Conservation (phyloP, 2,888 invertebrate species). For the Philereme transversata region DNA sequence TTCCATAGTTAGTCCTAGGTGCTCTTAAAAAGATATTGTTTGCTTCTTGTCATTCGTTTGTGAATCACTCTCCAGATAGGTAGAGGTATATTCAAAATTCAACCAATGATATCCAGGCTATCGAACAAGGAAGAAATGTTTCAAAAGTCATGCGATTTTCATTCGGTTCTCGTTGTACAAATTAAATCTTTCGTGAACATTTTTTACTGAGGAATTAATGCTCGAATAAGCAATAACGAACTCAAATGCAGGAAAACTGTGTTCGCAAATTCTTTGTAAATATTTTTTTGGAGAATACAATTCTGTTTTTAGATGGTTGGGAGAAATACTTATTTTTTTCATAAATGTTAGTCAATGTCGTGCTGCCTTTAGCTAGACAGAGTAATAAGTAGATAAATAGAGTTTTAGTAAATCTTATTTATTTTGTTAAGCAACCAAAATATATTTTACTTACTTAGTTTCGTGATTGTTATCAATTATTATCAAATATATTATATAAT, state of each 20-base stretch:
- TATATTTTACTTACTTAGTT: too few relatives aligned
- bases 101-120: constrained; percentile 6
- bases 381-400: too few relatives aligned
- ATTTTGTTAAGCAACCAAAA: too few relatives aligned
- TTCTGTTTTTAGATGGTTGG: not conserved
- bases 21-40: too few relatives aligned
- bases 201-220: constrained; percentile 8
- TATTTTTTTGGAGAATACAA: not conserved
- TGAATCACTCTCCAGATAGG: constrained; percentile 2
- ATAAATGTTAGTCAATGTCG: too few relatives aligned
- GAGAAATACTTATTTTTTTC: not conserved
- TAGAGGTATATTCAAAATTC: constrained; percentile 2
- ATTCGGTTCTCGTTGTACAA: constrained; percentile 9
- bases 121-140: constrained; percentile 12
- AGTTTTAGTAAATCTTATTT: too few relatives aligned
- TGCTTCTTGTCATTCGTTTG: too few relatives aligned
- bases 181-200: constrained; percentile 6
- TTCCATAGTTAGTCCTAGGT: too few relatives aligned
- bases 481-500: too few relatives aligned
- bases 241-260: not conserved
- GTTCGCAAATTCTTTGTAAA: not conserved
- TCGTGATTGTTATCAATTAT: too few relatives aligned
- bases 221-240: constrained; percentile 2
- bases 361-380: too few relatives aligned
- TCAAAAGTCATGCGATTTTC: constrained; percentile 3